Conservation (phyloP, 2,113 vertebrate genomes). For the Amblyopsis rosae region DNA sequence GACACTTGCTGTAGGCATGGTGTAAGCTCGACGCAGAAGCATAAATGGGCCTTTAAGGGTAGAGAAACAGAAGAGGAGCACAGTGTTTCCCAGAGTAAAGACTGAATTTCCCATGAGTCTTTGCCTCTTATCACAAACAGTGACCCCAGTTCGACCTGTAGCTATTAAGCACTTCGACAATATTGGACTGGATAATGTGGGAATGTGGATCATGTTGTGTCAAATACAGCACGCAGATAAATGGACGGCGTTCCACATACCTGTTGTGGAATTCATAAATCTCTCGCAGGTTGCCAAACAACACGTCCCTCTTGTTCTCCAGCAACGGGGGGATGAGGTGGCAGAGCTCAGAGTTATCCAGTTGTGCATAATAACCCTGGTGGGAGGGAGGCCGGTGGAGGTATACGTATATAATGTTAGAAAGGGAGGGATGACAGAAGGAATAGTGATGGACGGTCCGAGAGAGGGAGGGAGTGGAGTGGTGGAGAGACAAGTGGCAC, state of each 20-base stretch:
- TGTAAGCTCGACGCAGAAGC: no score
- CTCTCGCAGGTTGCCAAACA: conserved; percentile 93
- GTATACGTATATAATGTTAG: not conserved
- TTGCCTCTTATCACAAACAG: not conserved
- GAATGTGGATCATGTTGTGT: not conserved
- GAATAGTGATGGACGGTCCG: not conserved
- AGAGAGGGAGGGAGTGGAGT: not conserved
- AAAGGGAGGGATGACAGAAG: not conserved
- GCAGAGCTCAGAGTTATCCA: conserved; percentile 87
- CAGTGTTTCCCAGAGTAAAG: not conserved
- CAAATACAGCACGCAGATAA: not conserved
- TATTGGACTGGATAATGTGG: no score
- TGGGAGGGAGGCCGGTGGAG: not conserved
- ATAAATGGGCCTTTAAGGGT: no score
- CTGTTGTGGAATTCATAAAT: conserved; percentile 93
- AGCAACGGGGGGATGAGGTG: conserved; percentile 86
- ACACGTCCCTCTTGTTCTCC: conserved; percentile 88
- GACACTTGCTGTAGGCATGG: no score
- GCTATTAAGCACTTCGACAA: no score
- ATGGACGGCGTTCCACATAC: conserved; percentile 54
- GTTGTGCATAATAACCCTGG: conserved; percentile 89
- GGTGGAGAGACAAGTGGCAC: not conserved
- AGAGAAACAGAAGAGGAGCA: no score
- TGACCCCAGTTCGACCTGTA: no score
- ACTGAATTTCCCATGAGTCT: no score